Percentiles rank a stretch among this genome's conserved stretches.
These are phyloP conservation scores for Triplophysa tibetana DNA, from an alignment of 2,113 vertebrate genomes.

Conservation along the genomic window DNA sequence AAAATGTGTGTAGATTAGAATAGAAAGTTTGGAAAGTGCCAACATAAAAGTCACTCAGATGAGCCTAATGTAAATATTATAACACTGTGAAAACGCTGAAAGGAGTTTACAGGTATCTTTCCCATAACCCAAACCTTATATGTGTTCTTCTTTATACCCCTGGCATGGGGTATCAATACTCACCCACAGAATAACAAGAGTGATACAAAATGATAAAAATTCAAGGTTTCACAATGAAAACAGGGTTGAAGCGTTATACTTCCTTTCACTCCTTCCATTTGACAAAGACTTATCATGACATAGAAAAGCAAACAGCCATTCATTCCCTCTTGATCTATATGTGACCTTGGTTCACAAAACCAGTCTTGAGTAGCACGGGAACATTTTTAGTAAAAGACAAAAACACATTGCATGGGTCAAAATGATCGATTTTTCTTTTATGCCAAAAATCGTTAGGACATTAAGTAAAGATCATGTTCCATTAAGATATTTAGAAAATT, in stretches of 20 bases:
- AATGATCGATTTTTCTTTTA: too few relatives aligned
- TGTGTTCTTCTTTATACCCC: neutral
- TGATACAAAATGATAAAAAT: neutral
- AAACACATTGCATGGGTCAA: too few relatives aligned
- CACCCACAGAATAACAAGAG: neutral
- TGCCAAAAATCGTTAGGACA: too few relatives aligned
- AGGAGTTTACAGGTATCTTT: neutral
- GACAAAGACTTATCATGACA: neutral
- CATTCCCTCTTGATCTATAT: neutral
- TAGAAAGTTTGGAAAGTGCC: slow-evolving; percentile 8
- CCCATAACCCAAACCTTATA: neutral
- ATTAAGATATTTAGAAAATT: too few relatives aligned
- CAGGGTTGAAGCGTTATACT: neutral
- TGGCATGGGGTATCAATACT: neutral
- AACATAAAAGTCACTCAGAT: slow-evolving; percentile 26
- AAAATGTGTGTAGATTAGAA: neutral
- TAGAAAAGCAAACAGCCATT: neutral
- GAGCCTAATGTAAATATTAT: slow-evolving; percentile 25
- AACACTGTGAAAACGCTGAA: slow-evolving; percentile 44
- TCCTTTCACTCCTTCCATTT: neutral
- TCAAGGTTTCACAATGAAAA: neutral
- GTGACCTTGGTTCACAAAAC: too few relatives aligned
- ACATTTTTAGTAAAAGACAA: too few relatives aligned
- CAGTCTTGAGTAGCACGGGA: too few relatives aligned
- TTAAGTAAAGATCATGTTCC: too few relatives aligned